Evolutionary conservation across 2,888 invertebrate genomes (phyloP).

Genomic region (Euplagia quadripunctaria): DNA sequence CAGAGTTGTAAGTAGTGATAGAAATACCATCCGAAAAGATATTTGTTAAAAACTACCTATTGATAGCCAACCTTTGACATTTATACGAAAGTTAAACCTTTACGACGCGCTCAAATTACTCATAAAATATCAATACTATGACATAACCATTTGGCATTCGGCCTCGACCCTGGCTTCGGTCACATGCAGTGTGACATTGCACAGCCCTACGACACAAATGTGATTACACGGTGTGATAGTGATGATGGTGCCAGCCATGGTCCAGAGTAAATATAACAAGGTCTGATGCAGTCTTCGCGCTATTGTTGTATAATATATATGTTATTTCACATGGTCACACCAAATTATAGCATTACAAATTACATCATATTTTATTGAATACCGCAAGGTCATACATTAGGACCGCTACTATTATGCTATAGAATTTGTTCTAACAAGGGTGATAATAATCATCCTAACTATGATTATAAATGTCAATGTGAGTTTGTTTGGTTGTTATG

Average conservation of each 20-base stretch:
- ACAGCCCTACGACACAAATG: neutral
- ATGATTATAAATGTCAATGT: neutral
- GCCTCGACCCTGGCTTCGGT: conserved; percentile 8
- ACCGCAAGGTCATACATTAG: conserved; percentile 5
- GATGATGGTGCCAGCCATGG: neutral
- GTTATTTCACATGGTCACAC: conserved; percentile 5
- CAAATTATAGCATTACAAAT: conserved; percentile 2
- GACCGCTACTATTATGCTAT: neutral
- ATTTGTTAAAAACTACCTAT: neutral
- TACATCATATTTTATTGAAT: neutral
- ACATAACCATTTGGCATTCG: conserved; percentile 16
- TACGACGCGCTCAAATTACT: neutral
- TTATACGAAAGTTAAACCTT: conserved; percentile 3
- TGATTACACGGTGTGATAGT: neutral
- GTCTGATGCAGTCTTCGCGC: neutral
- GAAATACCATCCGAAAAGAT: neutral
- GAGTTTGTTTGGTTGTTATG: neutral
- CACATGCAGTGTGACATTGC: conserved; percentile 2
- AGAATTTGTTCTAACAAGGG: neutral
- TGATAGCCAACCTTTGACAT: neutral
- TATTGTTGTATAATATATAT: conserved; percentile 6
- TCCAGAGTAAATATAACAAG: conserved; percentile 6
- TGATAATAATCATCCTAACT: neutral
- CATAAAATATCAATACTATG: conserved; percentile 12
- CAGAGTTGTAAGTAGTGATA: neutral